phyloP scores from a whole-genome alignment of 2,888 invertebrate species.

The Drosophila mayaguana region DNA sequence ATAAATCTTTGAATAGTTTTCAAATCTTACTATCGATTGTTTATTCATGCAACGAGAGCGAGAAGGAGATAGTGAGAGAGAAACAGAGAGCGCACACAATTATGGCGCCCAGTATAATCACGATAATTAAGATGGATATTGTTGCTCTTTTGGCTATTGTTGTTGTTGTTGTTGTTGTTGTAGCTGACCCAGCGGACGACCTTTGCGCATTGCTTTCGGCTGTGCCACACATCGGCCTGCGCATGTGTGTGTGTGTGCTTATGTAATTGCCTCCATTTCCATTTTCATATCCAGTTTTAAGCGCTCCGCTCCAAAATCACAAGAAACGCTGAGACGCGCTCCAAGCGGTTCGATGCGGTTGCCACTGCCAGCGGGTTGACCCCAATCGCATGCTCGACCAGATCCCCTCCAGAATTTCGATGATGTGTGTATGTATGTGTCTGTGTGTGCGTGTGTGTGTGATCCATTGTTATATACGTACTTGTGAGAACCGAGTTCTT shows the following conservation, averaged over 20 bases:
- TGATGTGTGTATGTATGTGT: constrained; percentile 9
- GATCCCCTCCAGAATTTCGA: constrained; percentile 13
- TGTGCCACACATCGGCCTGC: constrained; percentile 5
- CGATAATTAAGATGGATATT: constrained; percentile 1
- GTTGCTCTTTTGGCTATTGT: neutral
- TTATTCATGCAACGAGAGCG: neutral
- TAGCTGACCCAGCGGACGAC: constrained; percentile 30
- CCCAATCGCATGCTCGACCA: constrained; percentile 5
- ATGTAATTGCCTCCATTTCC: constrained; percentile 35
- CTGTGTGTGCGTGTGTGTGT: constrained; percentile 16
- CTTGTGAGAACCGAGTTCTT: constrained; percentile 85
- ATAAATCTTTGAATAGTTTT: constrained; percentile 6
- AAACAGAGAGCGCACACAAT: neutral
- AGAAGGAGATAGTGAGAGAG: neutral
- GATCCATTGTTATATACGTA: constrained; percentile 81
- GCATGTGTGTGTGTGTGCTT: neutral
- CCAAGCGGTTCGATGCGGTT: constrained; percentile 47
- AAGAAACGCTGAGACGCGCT: constrained; percentile 20
- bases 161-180: constrained; percentile 7
- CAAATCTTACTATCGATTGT: neutral
- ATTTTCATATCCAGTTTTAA: constrained; percentile 27
- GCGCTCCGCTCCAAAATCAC: constrained; percentile 6
- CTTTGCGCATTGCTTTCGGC: constrained; percentile 36
- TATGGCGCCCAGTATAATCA: constrained; percentile 1
- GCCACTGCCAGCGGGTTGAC: constrained; percentile 20